Conservation (phyloP, 2,888 invertebrate species). For the Sympetrum striolatum region DNA sequence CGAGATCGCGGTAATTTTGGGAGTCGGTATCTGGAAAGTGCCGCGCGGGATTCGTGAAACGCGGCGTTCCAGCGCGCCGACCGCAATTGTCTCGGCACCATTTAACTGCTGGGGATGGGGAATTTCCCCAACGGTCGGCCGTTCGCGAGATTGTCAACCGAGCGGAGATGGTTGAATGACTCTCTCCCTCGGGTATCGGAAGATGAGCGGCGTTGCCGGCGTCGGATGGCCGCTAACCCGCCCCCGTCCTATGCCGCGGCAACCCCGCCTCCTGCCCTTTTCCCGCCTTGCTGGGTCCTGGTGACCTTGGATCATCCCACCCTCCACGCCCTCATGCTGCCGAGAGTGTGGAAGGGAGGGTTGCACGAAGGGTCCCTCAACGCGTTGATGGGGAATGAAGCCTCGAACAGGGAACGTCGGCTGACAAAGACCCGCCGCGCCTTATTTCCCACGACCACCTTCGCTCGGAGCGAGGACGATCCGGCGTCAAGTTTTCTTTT, state of each 20-base stretch:
- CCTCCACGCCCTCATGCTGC: conserved; percentile 40
- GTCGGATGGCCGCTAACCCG: conserved; percentile 32
- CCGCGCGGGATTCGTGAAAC: background rate
- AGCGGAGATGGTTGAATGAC: conserved; percentile 40
- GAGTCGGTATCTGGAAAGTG: background rate
- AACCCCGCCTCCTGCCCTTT: conserved; percentile 40
- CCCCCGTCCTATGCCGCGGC: conserved; percentile 33
- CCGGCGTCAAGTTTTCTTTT: background rate
- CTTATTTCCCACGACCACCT: background rate
- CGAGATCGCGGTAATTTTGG: background rate
- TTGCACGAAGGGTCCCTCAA: background rate
- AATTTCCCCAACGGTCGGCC: background rate
- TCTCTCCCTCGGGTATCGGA: conserved; percentile 12
- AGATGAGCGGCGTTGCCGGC: conserved; percentile 37
- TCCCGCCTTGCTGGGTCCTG: conserved; percentile 37
- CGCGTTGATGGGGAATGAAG: background rate
- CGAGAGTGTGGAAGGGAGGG: conserved; percentile 28
- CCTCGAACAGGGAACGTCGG: conserved; percentile 40
- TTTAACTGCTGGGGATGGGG: background rate
- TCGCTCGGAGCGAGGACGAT: background rate
- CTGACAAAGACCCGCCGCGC: conserved; percentile 4
- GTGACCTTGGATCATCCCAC: conserved; percentile 35
- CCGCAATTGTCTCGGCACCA: conserved; percentile 7
- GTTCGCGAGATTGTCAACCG: conserved; percentile 39
- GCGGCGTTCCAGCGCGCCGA: background rate